These are phyloP conservation scores for Drosophila yooni DNA, from an alignment of 2,888 invertebrate genomes.

Conservation along the genomic window DNA sequence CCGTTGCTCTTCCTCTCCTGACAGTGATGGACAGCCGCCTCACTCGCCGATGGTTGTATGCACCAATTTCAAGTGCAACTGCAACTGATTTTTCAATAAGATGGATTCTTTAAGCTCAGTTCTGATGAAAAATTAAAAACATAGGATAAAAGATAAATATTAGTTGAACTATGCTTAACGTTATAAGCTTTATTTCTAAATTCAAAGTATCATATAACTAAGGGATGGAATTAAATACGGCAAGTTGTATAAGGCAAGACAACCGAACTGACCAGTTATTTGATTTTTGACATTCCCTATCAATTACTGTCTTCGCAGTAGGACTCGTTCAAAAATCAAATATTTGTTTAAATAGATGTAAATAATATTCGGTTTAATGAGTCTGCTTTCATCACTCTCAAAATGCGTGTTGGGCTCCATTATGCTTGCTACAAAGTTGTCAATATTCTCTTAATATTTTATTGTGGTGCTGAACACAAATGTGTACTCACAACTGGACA, in stretches of 20 bases:
- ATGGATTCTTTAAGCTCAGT: not conserved
- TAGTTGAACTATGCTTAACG: not conserved
- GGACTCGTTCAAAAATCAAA: not conserved
- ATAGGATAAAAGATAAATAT: not conserved
- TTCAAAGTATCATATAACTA: not conserved
- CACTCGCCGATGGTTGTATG: slow-evolving; percentile 3
- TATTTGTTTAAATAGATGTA: not conserved
- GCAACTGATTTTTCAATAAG: slow-evolving; percentile 17
- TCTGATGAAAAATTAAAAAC: not conserved
- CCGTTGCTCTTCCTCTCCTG: slow-evolving; percentile 4
- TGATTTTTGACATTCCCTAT: not conserved
- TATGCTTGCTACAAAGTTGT: slow-evolving; percentile 4
- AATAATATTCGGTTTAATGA: too few species aligned
- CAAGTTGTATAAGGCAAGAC: not conserved
- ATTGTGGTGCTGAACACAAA: not conserved
- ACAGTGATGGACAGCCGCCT: slow-evolving; percentile 43
- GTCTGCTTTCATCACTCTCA: not conserved
- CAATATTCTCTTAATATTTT: not conserved
- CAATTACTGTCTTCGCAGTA: not conserved
- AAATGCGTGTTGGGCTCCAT: not conserved
- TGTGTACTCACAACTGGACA: slow-evolving; percentile 7
- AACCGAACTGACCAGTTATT: not conserved
- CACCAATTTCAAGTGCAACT: slow-evolving; percentile 13
- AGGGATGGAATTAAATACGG: not conserved
- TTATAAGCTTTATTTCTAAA: not conserved